phyloP scores from a whole-genome alignment of 2,113 vertebrate genomes.

The Montifringilla adamsi region DNA sequence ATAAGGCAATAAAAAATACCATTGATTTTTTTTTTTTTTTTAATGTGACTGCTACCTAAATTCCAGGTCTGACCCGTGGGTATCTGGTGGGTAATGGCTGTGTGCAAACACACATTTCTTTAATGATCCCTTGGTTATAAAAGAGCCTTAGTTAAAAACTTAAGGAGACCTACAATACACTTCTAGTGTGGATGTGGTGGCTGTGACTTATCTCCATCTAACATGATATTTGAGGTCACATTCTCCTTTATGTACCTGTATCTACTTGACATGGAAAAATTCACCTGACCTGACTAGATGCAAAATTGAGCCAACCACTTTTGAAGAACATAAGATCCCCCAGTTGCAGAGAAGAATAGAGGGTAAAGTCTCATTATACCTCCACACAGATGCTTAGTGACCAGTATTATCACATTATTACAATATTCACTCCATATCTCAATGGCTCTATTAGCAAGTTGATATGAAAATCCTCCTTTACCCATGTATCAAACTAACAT shows the following conservation, averaged over 20 bases:
- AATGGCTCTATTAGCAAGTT: background rate
- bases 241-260: background rate
- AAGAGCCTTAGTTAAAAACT: background rate
- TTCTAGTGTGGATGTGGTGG: background rate
- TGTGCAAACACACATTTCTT: background rate
- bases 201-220: background rate
- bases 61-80: background rate
- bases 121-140: background rate
- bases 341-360: background rate
- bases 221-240: background rate
- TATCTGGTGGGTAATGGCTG: background rate
- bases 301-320: background rate
- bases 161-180: background rate
- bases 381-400: background rate
- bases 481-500: background rate
- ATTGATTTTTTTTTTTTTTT: background rate
- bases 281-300: background rate
- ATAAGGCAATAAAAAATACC: background rate
- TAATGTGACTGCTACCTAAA: background rate
- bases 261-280: background rate
- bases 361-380: background rate
- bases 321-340: background rate
- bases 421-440: background rate
- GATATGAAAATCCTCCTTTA: background rate
- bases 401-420: background rate